Base-by-base conservation (phyloP, 1,140 invertebrate species). In the Monochamus saltuarius region DNA sequence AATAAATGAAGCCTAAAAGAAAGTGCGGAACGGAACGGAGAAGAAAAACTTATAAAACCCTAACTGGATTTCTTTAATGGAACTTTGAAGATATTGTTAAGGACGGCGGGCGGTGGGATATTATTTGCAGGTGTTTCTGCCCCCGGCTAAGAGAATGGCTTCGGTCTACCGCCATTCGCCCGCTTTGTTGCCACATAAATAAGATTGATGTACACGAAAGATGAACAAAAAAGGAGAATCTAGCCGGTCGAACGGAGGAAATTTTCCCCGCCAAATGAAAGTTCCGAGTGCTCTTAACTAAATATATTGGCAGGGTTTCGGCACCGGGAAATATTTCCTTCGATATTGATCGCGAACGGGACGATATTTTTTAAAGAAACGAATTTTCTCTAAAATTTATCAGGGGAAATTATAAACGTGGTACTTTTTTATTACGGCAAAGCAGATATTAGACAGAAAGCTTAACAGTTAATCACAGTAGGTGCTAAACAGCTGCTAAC, bases 141-240 rank as follows among this genome's bases (percentile, higher is more conserved):
- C 51, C 40, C 60, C 45, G 62, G 37, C 38, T 56, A 16, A 57
- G 56, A 49, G 63, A 71, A 69, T 69, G 61, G 63, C 65, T 64
- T 64, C 56, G 51, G 55, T 57, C 52, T 51, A 61, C 68, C 66
- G 63, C 68, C 64, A 68, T 72, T 72, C 64, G 61, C 61, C 58
- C 64, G 72, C 69, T 75, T 75, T 76, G 74, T 75, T 65, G 69
- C 72, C 71, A 73, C 74, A 75, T 75, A 75, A 76, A 76, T 73
- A 74, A 73, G 69, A 71, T 73, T 69, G 70, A 73, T 74, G 73
- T 67, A 52, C 59, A 55, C 60, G 40, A 38, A 45, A 62, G 65
- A 65, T 54, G 60, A 62, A 66, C 53, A 62, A 55, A 68, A 62
- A 62, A 56, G 59, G 50, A 63, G 19, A 47, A 3, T 29, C 22